Base-by-base conservation (phyloP, 2,113 vertebrate genomes). In the Pollachius pollachius region DNA sequence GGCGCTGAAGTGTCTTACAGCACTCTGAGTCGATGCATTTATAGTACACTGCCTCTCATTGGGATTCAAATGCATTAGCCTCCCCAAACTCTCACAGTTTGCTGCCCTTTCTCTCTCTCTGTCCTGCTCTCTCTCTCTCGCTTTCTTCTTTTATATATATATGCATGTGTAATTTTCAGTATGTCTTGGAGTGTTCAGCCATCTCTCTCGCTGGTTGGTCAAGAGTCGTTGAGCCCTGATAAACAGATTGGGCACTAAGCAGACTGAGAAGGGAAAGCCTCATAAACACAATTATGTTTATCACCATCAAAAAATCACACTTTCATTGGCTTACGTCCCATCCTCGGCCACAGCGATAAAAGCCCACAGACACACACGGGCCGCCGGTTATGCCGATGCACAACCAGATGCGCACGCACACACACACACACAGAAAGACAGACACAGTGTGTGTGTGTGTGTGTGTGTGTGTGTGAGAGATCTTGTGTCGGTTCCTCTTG, bases 161-260 rank as follows among this genome's bases (percentile, higher is more conserved):
- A 0, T 41, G 37, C 5, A 41, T 41, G 11, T 41, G 37, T 41
- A 41, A 11, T 41, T 41, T 11, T 1, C 5, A 41, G 37, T 41
- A 41, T 41, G 37, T 41, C 37, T 41, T 41, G 37, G 37, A 41
- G 37, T 41, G 37, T 41, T 70, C 71, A 72, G 62, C 52, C 34
- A 25, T 25, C 68, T 75, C 72, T 61, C 70, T 57, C 71, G 64
- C 72, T 70, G 67, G 79, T 56, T 61, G 75, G 74, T 74, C 79
- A 74, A 23, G 65, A 76, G 67, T 74, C 23, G 23, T 23, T 23
- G 23, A 23, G 23, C 23, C 71, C 63, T 63, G 48, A 71, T 67
- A 75, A 76, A 79, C 62, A 58, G 6, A 41, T 41, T 6, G 11
- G 3, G 37, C 37, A 41, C 11, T 41, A 41, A 11, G 11, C 5